Percentiles rank a stretch among this genome's conserved stretches.
Conservation (phyloP, 2,113 vertebrate genomes). For the Neolamprologus sp. region DNA sequence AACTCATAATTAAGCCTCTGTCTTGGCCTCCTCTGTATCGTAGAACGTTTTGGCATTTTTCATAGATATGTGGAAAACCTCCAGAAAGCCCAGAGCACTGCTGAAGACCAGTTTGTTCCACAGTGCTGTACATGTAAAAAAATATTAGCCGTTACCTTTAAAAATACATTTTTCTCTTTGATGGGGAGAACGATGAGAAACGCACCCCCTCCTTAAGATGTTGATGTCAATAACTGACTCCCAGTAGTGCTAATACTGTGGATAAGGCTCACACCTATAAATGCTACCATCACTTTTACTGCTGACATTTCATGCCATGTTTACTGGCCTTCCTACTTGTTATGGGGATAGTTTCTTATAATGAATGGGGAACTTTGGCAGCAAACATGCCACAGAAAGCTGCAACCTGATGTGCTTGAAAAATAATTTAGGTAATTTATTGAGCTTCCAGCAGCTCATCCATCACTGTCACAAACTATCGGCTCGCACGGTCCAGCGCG, state of each 20-base stretch:
- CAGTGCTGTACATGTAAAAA: neutral
- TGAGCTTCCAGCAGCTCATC: neutral
- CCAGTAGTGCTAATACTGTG: neutral
- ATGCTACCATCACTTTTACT: neutral
- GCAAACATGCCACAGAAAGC: neutral
- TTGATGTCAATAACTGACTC: neutral
- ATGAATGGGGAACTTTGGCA: neutral
- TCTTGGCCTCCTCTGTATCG: neutral
- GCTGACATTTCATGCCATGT: slow-evolving; percentile 2
- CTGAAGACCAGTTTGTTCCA: neutral
- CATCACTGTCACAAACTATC: neutral
- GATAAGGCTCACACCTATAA: slow-evolving; percentile 9
- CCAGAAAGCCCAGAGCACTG: neutral
- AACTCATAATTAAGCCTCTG: neutral
- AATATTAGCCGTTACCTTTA: neutral
- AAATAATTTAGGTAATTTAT: neutral
- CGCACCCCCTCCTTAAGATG: neutral
- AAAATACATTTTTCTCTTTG: neutral
- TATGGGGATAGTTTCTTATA: neutral
- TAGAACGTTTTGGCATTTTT: neutral
- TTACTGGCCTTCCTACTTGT: slow-evolving; percentile 11
- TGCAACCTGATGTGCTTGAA: neutral
- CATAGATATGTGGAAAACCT: neutral
- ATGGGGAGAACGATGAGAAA: neutral
- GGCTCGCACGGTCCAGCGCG: neutral